Base-by-base conservation (phyloP, 2,888 invertebrate genomes). In the Drosophila affinis region DNA sequence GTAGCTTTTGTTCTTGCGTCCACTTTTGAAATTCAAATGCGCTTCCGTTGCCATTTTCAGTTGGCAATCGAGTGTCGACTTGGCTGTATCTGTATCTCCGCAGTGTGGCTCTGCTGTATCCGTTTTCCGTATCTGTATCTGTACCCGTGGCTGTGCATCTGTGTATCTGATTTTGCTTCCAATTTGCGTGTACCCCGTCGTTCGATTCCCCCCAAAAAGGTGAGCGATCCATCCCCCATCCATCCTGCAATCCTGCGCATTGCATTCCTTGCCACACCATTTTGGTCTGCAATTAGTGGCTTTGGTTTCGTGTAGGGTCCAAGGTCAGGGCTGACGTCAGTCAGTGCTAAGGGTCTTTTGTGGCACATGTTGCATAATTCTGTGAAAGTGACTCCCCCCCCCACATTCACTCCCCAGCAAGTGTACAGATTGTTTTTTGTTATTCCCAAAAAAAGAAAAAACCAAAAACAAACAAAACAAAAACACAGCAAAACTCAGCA, bases 21-120 rank as follows among this genome's bases (percentile, higher is more conserved):
- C 84, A 78, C 84, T 87, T 83, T 84, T 87, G 77, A 89, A 86
- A 83, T 90, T 88, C 83, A 89, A 88, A 78, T 90, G 81, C 81
- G 86, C 78, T 82, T 88, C 89, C 88, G 84, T 39, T 39, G 39
- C 39, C 39, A 39, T 39, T 81, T 88, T 88, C 73, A 88, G 88
- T 88, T 88, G 88, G 89, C 88, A 81, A 86, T 59, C 81, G 85
- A 83, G 87, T 89, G 90, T 90, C 90, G 90, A 90, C 89, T 89
- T 89, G 81, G 87, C 88, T 88, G 83, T 88, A 85, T 75, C 88
- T 88, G 83, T 88, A 85, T 75, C 80, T 85, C 61, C 80, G 63
- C 69, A 62, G 70, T 63, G 60, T 48, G 57, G 58, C 21, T 62
- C 58, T 67, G 67, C 51, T 48, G 61, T 51, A 67, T 60, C 57